These are phyloP conservation scores for Mormyrus proboscirostris DNA, from an alignment of 2,797 vertebrate genomes.

Conservation along the genomic window DNA sequence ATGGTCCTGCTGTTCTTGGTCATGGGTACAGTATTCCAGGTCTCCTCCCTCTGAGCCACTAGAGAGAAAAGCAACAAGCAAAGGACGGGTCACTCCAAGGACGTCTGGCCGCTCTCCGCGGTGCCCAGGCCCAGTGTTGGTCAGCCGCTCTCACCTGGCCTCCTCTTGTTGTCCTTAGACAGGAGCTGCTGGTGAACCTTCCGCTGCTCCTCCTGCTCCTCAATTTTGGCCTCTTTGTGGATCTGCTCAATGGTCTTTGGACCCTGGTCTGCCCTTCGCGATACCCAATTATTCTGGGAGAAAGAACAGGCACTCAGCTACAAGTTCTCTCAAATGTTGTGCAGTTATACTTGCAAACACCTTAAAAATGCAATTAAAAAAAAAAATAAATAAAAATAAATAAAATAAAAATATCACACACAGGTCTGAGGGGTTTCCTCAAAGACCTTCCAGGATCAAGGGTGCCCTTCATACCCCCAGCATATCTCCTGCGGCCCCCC, in stretches of 20 bases:
- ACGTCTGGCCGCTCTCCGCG: too few relatives aligned
- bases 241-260: slow-evolving; percentile 84
- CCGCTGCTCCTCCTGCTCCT: slow-evolving; percentile 79
- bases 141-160: neutral
- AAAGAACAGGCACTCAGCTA: neutral
- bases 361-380: neutral
- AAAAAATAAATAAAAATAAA: too few relatives aligned
- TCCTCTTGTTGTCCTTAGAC: slow-evolving; percentile 59
- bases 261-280: slow-evolving; percentile 75
- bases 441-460: neutral
- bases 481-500: neutral
- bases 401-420: too few relatives aligned
- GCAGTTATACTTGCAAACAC: neutral
- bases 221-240: slow-evolving; percentile 81
- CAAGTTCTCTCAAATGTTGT: neutral
- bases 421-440: neutral
- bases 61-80: neutral
- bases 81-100: neutral
- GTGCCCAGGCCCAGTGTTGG: neutral
- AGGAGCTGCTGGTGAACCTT: slow-evolving; percentile 74
- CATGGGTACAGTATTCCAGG: slow-evolving; percentile 94
- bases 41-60: slow-evolving; percentile 76
- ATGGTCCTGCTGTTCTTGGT: slow-evolving; percentile 93
- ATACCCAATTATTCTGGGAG: slow-evolving; percentile 75
- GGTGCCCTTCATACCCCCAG: neutral